phyloP scores from a whole-genome alignment of 64 coral and sea anemone species.

The Catalaphyllia jardinei region DNA sequence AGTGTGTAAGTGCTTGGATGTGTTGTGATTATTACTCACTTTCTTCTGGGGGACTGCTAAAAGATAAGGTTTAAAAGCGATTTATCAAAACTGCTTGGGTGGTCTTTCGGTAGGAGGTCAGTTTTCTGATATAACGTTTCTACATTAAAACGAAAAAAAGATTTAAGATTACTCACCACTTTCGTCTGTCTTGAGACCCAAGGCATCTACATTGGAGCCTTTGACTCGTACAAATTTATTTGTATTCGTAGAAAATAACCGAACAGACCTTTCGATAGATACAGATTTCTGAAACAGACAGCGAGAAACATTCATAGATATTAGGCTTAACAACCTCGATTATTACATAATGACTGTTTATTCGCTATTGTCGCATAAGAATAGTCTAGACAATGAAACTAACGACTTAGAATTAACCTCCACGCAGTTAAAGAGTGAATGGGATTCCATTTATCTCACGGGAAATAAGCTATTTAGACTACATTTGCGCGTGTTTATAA shows the following conservation, averaged over 20 bases:
- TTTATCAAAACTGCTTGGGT: not conserved
- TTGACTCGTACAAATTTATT: not conserved
- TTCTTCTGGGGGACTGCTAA: not conserved
- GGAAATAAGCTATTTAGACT: constrained; percentile 18
- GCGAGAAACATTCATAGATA: not conserved
- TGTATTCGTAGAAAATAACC: not conserved
- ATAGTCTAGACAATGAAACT: constrained; percentile 31
- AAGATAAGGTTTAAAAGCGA: not conserved
- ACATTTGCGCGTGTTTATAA: not conserved
- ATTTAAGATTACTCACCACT: not conserved
- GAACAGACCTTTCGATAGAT: not conserved
- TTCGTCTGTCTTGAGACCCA: not conserved
- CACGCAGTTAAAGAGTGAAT: not conserved
- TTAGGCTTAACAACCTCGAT: not conserved
- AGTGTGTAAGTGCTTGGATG: not conserved
- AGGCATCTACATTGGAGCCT: not conserved
- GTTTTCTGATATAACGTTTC: not conserved
- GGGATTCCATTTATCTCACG: not conserved
- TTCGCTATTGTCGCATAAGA: constrained; percentile 39
- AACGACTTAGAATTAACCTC: not conserved
- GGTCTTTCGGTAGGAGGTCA: not conserved
- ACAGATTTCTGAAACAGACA: not conserved
- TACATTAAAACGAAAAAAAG: not conserved
- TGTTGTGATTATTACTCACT: not conserved
- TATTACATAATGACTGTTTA: constrained; percentile 32